These are phyloP conservation scores for Dynastes grantii DNA, from an alignment of 2,888 invertebrate genomes.

Conservation along the genomic window DNA sequence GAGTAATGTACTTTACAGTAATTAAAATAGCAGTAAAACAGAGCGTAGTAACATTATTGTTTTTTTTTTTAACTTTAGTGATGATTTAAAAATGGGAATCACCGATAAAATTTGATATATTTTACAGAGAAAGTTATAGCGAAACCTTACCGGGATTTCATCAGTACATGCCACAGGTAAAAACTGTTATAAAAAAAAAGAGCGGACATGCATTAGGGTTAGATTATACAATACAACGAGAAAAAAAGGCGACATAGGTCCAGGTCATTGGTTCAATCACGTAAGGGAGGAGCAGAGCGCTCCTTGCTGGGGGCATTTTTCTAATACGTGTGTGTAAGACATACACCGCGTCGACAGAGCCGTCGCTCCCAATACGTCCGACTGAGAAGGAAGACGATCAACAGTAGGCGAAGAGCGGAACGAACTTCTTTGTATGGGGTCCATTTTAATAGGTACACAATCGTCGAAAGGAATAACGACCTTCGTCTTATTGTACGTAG, in stretches of 20 bases:
- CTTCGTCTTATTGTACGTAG: slow-evolving; percentile 52
- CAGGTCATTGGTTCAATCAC: slow-evolving; percentile 59
- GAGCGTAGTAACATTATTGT: no score
- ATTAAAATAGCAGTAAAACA: no score
- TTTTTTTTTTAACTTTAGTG: no score
- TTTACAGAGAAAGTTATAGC: neutral
- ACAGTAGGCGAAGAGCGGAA: slow-evolving; percentile 54
- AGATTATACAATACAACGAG: slow-evolving; percentile 52
- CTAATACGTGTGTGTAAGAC: slow-evolving; percentile 56
- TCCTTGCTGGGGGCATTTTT: slow-evolving; percentile 68
- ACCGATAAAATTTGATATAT: neutral
- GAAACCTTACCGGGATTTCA: neutral
- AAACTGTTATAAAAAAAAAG: slow-evolving; percentile 45
- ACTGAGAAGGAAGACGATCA: slow-evolving; percentile 55
- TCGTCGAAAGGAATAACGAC: slow-evolving; percentile 61
- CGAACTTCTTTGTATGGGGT: slow-evolving; percentile 69
- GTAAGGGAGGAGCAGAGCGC: slow-evolving; percentile 58
- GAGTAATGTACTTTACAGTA: no score
- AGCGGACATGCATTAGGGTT: slow-evolving; percentile 56
- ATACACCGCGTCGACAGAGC: slow-evolving; percentile 56
- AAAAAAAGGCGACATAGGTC: slow-evolving; percentile 49
- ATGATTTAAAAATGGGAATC: neutral
- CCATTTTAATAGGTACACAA: slow-evolving; percentile 69
- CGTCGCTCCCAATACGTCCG: slow-evolving; percentile 49
- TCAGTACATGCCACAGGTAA: slow-evolving; percentile 10